Conservation (phyloP, 2,797 vertebrate genomes). For the Synaphobranchus kaupii region DNA sequence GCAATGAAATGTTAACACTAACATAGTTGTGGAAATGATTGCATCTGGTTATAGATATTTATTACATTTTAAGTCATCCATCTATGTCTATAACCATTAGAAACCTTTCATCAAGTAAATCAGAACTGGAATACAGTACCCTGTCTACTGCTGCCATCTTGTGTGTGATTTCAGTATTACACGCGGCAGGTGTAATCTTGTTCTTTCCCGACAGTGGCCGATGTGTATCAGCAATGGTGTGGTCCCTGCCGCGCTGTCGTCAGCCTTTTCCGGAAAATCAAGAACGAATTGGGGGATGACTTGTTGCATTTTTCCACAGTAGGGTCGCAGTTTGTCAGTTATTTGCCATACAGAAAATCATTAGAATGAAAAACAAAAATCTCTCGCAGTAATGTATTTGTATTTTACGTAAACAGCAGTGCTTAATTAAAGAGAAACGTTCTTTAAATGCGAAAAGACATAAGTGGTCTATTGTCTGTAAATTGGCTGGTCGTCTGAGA, state of each 20-base stretch:
- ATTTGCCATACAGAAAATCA: neutral
- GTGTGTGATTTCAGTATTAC: conserved; percentile 58
- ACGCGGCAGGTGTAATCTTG: conserved; percentile 26
- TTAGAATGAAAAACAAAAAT: neutral
- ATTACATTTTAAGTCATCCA: neutral
- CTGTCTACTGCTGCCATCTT: conserved; percentile 58
- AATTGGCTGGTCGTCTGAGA: neutral
- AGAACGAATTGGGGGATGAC: conserved; percentile 82
- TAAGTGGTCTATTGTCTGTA: neutral
- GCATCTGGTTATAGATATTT: neutral
- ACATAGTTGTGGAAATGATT: neutral
- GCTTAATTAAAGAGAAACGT: neutral
- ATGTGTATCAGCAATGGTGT: conserved; percentile 92
- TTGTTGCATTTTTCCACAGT: conserved; percentile 90
- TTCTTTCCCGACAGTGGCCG: conserved; percentile 76
- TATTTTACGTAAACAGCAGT: neutral
- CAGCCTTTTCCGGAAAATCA: conserved; percentile 89
- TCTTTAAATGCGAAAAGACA: neutral
- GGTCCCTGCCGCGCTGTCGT: conserved; percentile 88
- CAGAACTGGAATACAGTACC: conserved; percentile 33
- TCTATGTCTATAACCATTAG: neutral
- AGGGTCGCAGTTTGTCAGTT: conserved; percentile 55
- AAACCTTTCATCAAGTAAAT: neutral
- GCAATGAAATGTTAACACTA: no score
- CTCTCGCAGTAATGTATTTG: neutral